A percentile compares a stretch with the other conserved stretches of the same genome.
Conservation (phyloP, 2,797 vertebrate species). For the Pelodytes ibericus region DNA sequence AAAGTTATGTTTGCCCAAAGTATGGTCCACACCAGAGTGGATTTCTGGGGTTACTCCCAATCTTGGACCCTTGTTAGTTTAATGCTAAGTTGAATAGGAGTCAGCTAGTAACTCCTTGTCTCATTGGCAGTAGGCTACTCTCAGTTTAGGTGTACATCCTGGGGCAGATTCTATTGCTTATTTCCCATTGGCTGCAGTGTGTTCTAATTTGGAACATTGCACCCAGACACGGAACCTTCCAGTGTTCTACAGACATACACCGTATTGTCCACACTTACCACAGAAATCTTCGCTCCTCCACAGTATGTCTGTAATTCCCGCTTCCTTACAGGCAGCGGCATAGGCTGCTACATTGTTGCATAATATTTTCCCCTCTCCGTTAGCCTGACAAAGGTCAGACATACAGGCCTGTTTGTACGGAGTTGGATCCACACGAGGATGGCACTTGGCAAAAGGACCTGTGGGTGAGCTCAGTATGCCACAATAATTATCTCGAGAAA, state of each 20-base stretch:
- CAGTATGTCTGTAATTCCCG: constrained; percentile 54
- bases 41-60: too few species aligned
- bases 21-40: too few species aligned
- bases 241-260: too few species aligned
- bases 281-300: constrained; percentile 60
- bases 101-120: not conserved
- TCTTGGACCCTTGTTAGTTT: too few species aligned
- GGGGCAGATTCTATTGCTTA: too few species aligned
- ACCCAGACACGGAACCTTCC: too few species aligned
- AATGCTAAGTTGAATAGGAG: too few species aligned
- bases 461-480: constrained; percentile 64
- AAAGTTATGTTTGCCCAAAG: too few species aligned
- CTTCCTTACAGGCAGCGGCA: constrained; percentile 62
- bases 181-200: too few species aligned
- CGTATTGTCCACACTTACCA: constrained; percentile 49
- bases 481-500: constrained; percentile 65
- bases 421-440: constrained; percentile 60
- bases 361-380: constrained; percentile 57
- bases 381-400: constrained; percentile 72
- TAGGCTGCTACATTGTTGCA: constrained; percentile 69
- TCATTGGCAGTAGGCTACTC: too few species aligned
- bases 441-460: constrained; percentile 70
- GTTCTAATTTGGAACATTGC: not conserved
- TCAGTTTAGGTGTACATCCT: too few species aligned
- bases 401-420: constrained; percentile 67